Evolutionary conservation across 1,140 invertebrate genomes (phyloP).

Genomic region (Sminthurinus signatus): DNA sequence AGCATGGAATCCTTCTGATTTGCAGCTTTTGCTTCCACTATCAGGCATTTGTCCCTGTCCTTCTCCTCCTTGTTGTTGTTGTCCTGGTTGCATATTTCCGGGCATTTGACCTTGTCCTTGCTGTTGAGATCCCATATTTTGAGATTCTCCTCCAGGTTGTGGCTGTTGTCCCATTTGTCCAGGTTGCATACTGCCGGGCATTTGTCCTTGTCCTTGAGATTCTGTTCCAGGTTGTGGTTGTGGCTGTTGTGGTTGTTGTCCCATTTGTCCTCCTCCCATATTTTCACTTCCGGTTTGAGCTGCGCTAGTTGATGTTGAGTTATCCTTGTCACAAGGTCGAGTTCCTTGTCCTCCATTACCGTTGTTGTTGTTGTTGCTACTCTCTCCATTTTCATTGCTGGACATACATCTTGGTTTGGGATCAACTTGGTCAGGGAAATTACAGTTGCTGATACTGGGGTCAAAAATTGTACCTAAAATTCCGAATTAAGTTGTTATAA

Average conservation of each 20-base stretch:
- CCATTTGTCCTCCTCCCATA: neutral
- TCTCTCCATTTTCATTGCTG: neutral
- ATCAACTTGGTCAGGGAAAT: conserved; percentile 14
- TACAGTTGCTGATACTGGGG: conserved; percentile 13
- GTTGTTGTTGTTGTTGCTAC: neutral
- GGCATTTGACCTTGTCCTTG: neutral
- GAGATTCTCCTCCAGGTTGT: conserved; percentile 2
- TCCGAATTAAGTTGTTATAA: no score
- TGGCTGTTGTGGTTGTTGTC: conserved; percentile 9
- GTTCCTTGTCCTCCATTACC: neutral
- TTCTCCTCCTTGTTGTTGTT: neutral
- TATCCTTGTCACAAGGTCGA: conserved; percentile 19
- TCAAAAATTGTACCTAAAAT: conserved; percentile 45
- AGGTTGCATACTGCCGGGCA: neutral
- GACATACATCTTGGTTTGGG: conserved; percentile 17
- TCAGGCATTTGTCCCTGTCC: conserved; percentile 1
- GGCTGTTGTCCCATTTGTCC: neutral
- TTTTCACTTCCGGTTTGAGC: neutral
- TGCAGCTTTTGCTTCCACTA: conserved; percentile 44
- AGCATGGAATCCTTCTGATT: conserved; percentile 58
- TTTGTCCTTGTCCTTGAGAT: neutral
- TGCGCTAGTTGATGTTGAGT: neutral
- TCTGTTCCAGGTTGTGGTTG: neutral
- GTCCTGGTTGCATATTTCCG: neutral
- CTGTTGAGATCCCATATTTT: neutral